phyloP scores from a whole-genome alignment of 2,113 vertebrate genomes.

The Stegostoma tigrinum region DNA sequence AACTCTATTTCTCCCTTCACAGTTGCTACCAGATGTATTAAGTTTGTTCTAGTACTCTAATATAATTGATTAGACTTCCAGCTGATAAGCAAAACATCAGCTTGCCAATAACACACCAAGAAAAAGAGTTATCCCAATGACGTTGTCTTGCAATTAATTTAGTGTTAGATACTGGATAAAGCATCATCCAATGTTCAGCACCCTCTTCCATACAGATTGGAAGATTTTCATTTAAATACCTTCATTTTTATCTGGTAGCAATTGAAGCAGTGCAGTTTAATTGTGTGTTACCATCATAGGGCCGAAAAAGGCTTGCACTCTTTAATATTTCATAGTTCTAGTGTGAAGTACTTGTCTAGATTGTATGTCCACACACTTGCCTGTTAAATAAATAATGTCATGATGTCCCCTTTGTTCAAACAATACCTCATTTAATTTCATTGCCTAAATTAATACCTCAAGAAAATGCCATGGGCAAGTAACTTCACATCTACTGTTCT shows the following conservation, averaged over 20 bases:
- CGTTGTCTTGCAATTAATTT: neutral
- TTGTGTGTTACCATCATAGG: neutral
- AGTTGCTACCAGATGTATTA: too few relatives aligned
- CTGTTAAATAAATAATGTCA: neutral
- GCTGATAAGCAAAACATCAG: too few relatives aligned
- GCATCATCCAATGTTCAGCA: neutral
- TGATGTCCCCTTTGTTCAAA: neutral
- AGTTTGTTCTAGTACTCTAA: too few relatives aligned
- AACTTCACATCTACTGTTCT: neutral
- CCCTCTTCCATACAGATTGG: neutral
- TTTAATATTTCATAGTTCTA: neutral
- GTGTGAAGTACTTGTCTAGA: neutral
- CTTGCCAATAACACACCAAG: too few relatives aligned
- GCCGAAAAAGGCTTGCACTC: neutral
- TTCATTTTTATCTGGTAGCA: neutral
- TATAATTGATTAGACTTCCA: neutral
- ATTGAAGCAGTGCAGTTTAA: neutral
- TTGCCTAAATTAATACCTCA: neutral
- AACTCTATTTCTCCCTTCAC: too few relatives aligned
- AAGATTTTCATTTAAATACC: neutral
- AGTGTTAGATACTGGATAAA: neutral
- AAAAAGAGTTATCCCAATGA: neutral
- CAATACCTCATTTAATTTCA: neutral
- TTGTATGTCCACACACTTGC: neutral
- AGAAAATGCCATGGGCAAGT: neutral